Conservation (phyloP, 2,888 invertebrate genomes). For the Sesia apiformis region DNA sequence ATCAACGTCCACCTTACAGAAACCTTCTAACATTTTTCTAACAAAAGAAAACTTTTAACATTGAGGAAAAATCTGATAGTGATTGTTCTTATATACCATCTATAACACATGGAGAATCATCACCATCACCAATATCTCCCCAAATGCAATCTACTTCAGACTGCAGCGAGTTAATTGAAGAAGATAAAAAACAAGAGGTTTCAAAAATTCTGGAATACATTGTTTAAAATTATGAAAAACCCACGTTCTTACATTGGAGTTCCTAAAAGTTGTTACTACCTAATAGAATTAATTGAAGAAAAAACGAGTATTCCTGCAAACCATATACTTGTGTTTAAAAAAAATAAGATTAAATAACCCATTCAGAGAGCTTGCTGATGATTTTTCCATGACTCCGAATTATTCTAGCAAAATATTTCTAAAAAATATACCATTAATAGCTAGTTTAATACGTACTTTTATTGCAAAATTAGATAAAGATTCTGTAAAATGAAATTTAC, state of each 20-base stretch:
- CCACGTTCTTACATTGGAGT: constrained; percentile 6
- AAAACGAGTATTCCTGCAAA: background rate
- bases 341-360: constrained; percentile 4
- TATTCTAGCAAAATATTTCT: constrained; percentile 9
- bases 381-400: background rate
- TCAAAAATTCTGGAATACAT: constrained; percentile 1
- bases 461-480: background rate
- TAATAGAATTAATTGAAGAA: constrained; percentile 3
- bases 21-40: too few relatives aligned
- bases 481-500: constrained; percentile 9
- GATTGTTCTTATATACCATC: constrained; percentile 10
- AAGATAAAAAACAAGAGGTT: constrained; percentile 3
- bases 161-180: constrained; percentile 5
- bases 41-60: constrained; percentile 1
- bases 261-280: constrained; percentile 5
- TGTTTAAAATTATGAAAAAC: constrained; percentile 4
- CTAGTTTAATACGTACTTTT: background rate
- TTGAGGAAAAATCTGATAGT: constrained; percentile 4
- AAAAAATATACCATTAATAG: constrained; percentile 4
- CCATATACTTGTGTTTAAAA: constrained; percentile 2
- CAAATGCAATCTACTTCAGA: constrained; percentile 6
- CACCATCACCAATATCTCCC: constrained; percentile 2
- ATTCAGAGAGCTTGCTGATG: constrained; percentile 1
- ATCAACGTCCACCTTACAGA: background rate
- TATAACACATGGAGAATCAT: constrained; percentile 4